These are phyloP conservation scores for Biston stratarius DNA, from an alignment of 2,888 invertebrate species.

Conservation along the genomic window DNA sequence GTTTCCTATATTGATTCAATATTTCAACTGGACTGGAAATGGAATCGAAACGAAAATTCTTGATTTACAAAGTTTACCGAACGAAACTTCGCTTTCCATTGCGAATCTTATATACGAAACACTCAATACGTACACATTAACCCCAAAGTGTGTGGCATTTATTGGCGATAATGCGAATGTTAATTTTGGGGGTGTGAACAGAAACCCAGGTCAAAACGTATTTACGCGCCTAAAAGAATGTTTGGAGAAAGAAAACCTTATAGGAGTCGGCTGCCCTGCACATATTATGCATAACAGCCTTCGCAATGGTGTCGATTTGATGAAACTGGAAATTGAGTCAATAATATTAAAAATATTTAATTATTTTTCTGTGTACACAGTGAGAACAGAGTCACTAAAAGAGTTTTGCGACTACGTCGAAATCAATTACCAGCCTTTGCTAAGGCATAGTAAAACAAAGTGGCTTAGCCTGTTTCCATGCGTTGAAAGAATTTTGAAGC, in stretches of 20 bases:
- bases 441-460: conserved; percentile 41
- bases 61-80: conserved; percentile 10
- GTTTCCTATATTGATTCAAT: conserved; percentile 32
- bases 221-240: conserved; percentile 40
- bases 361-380: conserved; percentile 50
- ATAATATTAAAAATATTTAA: conserved; percentile 47
- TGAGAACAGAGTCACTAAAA: conserved; percentile 44
- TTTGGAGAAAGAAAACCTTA: conserved; percentile 19
- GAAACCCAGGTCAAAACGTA: conserved; percentile 24
- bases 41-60: conserved; percentile 26
- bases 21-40: conserved; percentile 27
- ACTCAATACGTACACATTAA: conserved; percentile 14
- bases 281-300: conserved; percentile 49
- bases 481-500: conserved; percentile 41
- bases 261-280: conserved; percentile 42
- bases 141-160: conserved; percentile 13
- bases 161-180: conserved; percentile 21
- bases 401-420: conserved; percentile 47
- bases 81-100: conserved; percentile 22
- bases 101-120: conserved; percentile 6
- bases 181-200: conserved; percentile 22
- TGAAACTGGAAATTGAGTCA: conserved; percentile 45
- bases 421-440: conserved; percentile 41
- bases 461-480: conserved; percentile 45
- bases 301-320: conserved; percentile 42